Evolutionary conservation across 2,113 vertebrate species (phyloP).

Genomic region (Syrrhaptes paradoxus): DNA sequence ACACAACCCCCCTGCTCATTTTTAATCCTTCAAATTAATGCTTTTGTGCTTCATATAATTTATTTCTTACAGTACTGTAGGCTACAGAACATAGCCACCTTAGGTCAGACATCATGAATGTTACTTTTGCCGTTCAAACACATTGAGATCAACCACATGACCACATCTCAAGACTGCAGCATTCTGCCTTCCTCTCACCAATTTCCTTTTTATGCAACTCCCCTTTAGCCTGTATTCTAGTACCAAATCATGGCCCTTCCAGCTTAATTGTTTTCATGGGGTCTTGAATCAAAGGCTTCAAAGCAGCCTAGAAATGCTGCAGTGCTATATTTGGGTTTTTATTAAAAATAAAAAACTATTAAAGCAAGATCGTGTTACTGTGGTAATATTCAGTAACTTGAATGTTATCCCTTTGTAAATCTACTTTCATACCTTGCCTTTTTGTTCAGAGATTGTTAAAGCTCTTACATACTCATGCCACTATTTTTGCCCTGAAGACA

Average conservation of each 20-base stretch:
- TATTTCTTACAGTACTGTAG: background rate
- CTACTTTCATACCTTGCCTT: background rate
- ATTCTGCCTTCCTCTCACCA: background rate
- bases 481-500: background rate
- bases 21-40: background rate
- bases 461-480: background rate
- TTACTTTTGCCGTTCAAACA: background rate
- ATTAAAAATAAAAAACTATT: background rate
- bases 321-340: background rate
- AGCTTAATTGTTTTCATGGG: background rate
- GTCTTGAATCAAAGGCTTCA: background rate
- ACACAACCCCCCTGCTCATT: background rate
- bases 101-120: background rate
- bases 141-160: accelerated
- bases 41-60: background rate
- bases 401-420: background rate
- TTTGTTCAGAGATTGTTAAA: background rate
- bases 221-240: background rate
- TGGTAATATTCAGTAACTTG: background rate
- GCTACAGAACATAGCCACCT: background rate
- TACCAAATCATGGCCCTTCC: background rate
- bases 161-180: background rate
- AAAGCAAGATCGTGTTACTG: background rate
- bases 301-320: background rate
- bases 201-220: background rate